Evolutionary conservation across 2,113 vertebrate species (phyloP).

Genomic region (Erythrocercus mccallii): DNA sequence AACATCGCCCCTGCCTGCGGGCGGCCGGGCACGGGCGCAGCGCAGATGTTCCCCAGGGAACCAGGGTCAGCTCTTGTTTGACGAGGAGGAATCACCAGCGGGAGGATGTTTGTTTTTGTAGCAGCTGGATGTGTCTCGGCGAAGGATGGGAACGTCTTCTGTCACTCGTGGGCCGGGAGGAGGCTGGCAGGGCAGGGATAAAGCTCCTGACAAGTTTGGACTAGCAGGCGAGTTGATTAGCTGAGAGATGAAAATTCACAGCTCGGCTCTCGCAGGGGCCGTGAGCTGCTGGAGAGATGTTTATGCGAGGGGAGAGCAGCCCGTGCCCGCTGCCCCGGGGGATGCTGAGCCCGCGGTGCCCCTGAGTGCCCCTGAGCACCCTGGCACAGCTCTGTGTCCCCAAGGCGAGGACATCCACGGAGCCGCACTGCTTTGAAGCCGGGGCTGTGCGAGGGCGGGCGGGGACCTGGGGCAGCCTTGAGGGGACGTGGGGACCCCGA

Average conservation of each 20-base stretch:
- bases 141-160: constrained; percentile 64
- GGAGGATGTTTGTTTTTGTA: constrained; percentile 66
- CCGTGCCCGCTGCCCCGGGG: not conserved
- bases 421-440: accelerated
- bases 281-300: constrained; percentile 38
- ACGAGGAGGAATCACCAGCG: constrained; percentile 25
- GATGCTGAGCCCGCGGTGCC: not conserved
- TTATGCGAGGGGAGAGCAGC: constrained; percentile 5
- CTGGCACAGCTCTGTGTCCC: accelerated
- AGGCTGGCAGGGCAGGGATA: constrained; percentile 62
- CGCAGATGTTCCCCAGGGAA: not conserved
- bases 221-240: constrained; percentile 72
- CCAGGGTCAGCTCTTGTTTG: constrained; percentile 42
- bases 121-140: constrained; percentile 44
- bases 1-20: not conserved
- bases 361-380: not conserved
- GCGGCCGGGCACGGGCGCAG: not conserved
- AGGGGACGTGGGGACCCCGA: accelerated
- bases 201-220: constrained; percentile 74
- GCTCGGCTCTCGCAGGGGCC: constrained; percentile 39
- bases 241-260: constrained; percentile 74
- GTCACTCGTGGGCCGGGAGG: constrained; percentile 54
- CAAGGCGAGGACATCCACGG: accelerated
- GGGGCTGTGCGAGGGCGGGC: accelerated
- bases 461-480: accelerated